These are phyloP conservation scores for Coregonus suidteri DNA, from an alignment of 2,797 vertebrate species.

Conservation along the genomic window DNA sequence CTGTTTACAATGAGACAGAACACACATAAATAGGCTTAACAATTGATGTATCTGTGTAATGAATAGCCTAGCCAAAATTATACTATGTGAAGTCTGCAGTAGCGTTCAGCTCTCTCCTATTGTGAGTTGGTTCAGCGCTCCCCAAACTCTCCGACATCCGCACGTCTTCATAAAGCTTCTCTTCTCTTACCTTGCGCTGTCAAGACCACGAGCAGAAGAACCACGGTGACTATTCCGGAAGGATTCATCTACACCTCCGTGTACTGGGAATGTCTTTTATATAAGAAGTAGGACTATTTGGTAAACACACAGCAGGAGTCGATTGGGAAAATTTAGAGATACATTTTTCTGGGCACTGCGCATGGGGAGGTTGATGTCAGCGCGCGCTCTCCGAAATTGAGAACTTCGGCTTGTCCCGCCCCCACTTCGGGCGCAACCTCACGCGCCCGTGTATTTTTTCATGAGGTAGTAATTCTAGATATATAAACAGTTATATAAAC, in stretches of 20 bases:
- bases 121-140: background rate
- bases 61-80: background rate
- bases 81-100: background rate
- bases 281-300: constrained; percentile 11
- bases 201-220: constrained; percentile 67
- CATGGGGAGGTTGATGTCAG: constrained; percentile 55
- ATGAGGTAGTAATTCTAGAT: background rate
- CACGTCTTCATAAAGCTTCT: background rate
- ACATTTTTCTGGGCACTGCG: constrained; percentile 29
- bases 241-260: constrained; percentile 67
- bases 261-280: constrained; percentile 12
- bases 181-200: constrained; percentile 68
- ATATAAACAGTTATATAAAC: background rate
- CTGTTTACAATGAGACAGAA: background rate
- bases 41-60: background rate
- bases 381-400: constrained; percentile 55
- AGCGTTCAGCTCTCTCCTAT: background rate
- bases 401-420: constrained; percentile 56
- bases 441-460: background rate
- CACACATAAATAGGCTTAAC: background rate
- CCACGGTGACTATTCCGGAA: constrained; percentile 51
- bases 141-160: constrained; percentile 1
- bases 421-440: constrained; percentile 49
- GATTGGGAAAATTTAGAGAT: constrained; percentile 3
- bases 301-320: background rate